These are phyloP conservation scores for Acrocephalus kingi DNA, from an alignment of 2,113 vertebrate species.

Conservation along the genomic window DNA sequence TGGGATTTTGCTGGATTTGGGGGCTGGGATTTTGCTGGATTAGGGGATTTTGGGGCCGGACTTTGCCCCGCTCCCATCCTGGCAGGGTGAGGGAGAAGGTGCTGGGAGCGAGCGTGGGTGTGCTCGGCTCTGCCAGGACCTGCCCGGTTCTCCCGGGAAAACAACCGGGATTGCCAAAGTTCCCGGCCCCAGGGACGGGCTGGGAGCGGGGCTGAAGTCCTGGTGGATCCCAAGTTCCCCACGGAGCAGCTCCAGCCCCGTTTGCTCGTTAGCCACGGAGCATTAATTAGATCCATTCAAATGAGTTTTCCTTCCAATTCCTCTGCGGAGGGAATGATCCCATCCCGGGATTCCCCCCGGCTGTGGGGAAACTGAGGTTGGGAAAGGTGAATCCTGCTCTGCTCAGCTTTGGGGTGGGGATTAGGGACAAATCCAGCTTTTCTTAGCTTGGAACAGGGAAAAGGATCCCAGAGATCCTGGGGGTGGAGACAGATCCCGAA, in stretches of 20 bases:
- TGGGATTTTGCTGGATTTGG: too few relatives aligned
- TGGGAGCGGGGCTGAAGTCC: neutral
- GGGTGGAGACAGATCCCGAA: neutral
- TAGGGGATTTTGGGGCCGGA: neutral
- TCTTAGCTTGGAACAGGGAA: neutral
- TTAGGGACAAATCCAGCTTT: neutral
- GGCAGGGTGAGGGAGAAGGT: neutral
- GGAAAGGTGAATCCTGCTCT: neutral
- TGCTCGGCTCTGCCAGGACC: neutral
- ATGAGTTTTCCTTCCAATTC: neutral
- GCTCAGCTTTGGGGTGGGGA: neutral
- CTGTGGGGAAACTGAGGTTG: neutral
- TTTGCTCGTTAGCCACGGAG: neutral
- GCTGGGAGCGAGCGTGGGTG: neutral
- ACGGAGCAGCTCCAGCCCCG: accelerated
- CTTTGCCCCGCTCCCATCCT: accelerated
- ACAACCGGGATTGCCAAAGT: neutral
- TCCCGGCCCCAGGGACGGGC: neutral
- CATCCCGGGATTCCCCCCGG: neutral
- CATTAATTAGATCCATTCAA: neutral
- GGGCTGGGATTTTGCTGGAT: too few relatives aligned
- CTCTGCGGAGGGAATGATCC: accelerated
- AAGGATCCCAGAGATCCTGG: neutral
- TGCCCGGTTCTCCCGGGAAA: neutral
- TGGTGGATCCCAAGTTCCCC: accelerated